phyloP scores from a whole-genome alignment of 2,888 invertebrate genomes.

The Protula sp. region DNA sequence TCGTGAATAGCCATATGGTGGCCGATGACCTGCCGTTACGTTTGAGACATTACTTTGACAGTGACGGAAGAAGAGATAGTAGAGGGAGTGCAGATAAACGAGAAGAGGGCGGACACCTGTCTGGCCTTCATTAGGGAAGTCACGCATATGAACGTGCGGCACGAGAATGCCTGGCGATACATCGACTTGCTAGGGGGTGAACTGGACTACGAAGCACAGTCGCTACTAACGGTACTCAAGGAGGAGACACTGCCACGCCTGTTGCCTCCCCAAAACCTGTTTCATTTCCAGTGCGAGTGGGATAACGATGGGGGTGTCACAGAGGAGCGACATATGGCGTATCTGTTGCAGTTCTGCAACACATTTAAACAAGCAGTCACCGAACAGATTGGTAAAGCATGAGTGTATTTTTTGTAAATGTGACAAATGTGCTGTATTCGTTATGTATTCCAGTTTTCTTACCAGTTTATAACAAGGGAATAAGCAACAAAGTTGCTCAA shows the following conservation, averaged over 20 bases:
- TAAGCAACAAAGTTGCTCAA: too few relatives aligned
- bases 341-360: not conserved
- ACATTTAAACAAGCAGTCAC: not conserved
- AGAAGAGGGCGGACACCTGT: constrained; percentile 26
- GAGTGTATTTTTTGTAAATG: too few relatives aligned
- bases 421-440: too few relatives aligned
- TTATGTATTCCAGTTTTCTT: too few relatives aligned
- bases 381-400: not conserved
- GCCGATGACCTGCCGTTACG: too few relatives aligned
- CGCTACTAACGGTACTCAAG: constrained; percentile 26
- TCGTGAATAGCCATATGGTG: too few relatives aligned
- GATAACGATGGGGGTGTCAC: not conserved
- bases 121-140: constrained; percentile 24
- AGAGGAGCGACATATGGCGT: not conserved
- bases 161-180: constrained; percentile 26
- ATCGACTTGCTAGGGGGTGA: constrained; percentile 26
- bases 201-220: constrained; percentile 30
- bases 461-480: too few relatives aligned
- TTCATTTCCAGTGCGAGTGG: not conserved
- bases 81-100: constrained; percentile 25
- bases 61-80: constrained; percentile 23
- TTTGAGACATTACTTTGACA: too few relatives aligned
- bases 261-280: not conserved
- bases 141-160: constrained; percentile 13
- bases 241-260: constrained; percentile 25